Percentiles rank a stretch among this genome's conserved stretches.
Conservation (phyloP, 2,888 invertebrate genomes). For the Dichetophora obliterata region DNA sequence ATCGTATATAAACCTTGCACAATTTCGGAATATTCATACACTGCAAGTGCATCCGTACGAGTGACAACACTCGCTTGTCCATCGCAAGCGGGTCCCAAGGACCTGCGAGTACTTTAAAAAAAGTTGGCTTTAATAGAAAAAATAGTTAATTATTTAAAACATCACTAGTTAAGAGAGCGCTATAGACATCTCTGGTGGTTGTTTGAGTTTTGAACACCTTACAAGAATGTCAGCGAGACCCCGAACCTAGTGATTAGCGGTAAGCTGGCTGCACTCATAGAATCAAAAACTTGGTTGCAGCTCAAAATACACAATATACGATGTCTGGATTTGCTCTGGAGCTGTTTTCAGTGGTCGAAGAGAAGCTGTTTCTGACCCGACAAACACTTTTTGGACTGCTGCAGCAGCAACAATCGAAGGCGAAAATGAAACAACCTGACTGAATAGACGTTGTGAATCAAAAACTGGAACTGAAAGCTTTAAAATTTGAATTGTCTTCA, state of each 20-base stretch:
- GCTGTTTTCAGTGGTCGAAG: constrained; percentile 31
- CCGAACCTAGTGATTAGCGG: constrained; percentile 28
- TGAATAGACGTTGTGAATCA: neutral
- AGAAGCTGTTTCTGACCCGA: constrained; percentile 43
- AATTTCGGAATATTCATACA: constrained; percentile 45
- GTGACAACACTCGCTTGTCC: constrained; percentile 12
- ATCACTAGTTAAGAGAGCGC: neutral
- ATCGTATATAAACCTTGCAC: constrained; percentile 41
- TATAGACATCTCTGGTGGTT: neutral
- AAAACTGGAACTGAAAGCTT: constrained; percentile 14
- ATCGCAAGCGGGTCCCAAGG: constrained; percentile 3
- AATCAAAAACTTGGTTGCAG: neutral
- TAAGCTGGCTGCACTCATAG: neutral
- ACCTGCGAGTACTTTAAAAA: neutral
- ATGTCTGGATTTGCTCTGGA: neutral
- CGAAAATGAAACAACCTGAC: neutral
- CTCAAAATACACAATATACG: neutral
- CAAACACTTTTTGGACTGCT: constrained; percentile 45
- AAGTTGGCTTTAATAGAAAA: constrained; percentile 22
- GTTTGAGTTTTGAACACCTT: neutral
- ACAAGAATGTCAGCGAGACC: constrained; percentile 7
- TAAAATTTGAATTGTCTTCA: neutral
- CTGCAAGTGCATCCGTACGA: constrained; percentile 47
- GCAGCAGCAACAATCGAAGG: neutral
- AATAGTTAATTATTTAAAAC: neutral